Base-by-base conservation (phyloP, 92 coral and sea anemone genomes). In the Blastomussa wellsi region DNA sequence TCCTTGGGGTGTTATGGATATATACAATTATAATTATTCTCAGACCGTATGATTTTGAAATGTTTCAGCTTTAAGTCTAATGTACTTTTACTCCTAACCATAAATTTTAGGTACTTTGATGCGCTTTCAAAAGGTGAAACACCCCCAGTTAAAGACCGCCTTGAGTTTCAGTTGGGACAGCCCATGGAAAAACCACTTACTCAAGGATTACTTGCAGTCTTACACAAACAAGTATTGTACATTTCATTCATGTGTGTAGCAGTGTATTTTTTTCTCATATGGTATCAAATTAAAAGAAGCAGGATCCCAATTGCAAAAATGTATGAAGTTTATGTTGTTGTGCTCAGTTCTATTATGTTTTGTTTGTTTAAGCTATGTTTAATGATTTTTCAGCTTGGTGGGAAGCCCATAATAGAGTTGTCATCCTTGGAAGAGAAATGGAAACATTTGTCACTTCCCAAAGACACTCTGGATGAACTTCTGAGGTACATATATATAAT, bases 191-290 rank as follows among this genome's bases (percentile, higher is more conserved):
- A 89, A 78, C 98, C 98, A 22, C 78, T 96, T 41, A 96, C 97
- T 0, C 95, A 92, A 41, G 99, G 99, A 57, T 90, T 92, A 68
- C 88, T 96, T n/a, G 97, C 90, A 29, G 95, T 96, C 4, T 86
- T 96, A 49, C 99, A 96, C 82, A 96, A 94, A 81, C 99, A 96
- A 93, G 99, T 94, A n/a, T n/a, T n/a, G n/a, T n/a, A n/a, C n/a
- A n/a, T n/a, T n/a, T n/a, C n/a, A n/a, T n/a, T n/a, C n/a, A n/a
- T n/a, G n/a, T n/a, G n/a, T n/a, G n/a, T n/a, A n/a, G n/a, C n/a
- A n/a, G n/a, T n/a, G n/a, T n/a, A n/a, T n/a, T n/a, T n/a, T n/a
- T n/a, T n/a, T n/a, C n/a, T n/a, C n/a, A n/a, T n/a, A n/a, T n/a
- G n/a, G n/a, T n/a, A n/a, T n/a, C n/a, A n/a, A n/a, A n/a, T n/a